phyloP scores from a whole-genome alignment of 92 coral and sea anemone species.

The Zoanthus solanderi region DNA sequence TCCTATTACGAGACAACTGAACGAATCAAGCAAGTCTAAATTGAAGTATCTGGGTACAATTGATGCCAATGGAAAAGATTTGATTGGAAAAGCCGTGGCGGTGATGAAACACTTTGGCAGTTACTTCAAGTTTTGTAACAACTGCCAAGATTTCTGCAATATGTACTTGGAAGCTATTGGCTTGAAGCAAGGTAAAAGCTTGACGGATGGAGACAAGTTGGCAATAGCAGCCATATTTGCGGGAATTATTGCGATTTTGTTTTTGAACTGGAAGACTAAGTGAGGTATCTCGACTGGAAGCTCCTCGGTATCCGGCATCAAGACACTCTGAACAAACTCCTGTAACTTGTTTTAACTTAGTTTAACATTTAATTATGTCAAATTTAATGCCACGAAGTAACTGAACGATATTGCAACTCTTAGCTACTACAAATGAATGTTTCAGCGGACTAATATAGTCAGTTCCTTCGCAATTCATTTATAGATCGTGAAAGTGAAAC shows the following conservation, averaged over 20 bases:
- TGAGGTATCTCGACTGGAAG: not conserved
- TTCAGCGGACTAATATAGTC: too few species aligned
- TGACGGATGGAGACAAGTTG: slow-evolving; percentile 15
- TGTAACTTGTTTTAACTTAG: too few species aligned
- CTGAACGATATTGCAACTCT: too few species aligned
- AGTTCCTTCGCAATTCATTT: too few species aligned
- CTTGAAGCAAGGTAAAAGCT: slow-evolving; percentile 10
- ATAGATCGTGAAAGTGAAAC: too few species aligned
- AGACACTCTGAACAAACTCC: not conserved
- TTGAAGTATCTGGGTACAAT: slow-evolving; percentile 54
- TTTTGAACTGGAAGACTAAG: not conserved
- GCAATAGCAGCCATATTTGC: not conserved
- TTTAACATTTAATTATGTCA: too few species aligned
- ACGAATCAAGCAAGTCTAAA: slow-evolving; percentile 12
- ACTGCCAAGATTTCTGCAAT: slow-evolving; percentile 75
- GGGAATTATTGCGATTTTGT: not conserved
- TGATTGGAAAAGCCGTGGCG: slow-evolving; percentile 59
- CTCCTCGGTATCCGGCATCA: not conserved
- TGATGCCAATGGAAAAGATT: slow-evolving; percentile 21
- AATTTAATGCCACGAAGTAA: too few species aligned
- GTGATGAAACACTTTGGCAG: slow-evolving; percentile 62
- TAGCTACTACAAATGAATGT: too few species aligned
- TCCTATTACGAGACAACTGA: slow-evolving; percentile 49
- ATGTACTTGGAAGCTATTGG: slow-evolving; percentile 64
- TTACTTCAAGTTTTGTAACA: slow-evolving; percentile 71